phyloP scores from a whole-genome alignment of 1,140 invertebrate genomes.

The Cotesia typhae region DNA sequence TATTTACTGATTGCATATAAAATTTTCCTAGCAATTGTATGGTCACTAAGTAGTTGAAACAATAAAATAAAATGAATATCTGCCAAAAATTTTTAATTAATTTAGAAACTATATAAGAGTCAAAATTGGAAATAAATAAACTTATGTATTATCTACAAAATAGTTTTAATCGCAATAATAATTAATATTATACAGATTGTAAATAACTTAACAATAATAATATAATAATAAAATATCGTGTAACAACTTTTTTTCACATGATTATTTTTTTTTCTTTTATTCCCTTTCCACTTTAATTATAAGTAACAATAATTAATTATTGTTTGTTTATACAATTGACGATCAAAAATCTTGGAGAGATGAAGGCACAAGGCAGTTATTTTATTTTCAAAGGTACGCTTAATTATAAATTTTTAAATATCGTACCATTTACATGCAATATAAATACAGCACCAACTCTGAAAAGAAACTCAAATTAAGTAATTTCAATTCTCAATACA shows the following conservation, averaged over 20 bases:
- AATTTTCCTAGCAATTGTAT: neutral
- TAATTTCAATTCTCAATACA: neutral
- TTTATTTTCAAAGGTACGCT: slow-evolving; percentile 4
- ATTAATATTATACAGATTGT: slow-evolving; percentile 66
- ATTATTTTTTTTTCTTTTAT: slow-evolving; percentile 31
- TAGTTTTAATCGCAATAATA: slow-evolving; percentile 66
- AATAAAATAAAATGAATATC: slow-evolving; percentile 26
- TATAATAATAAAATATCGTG: slow-evolving; percentile 65
- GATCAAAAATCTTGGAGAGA: slow-evolving; percentile 40
- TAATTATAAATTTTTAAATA: neutral
- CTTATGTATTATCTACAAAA: slow-evolving; percentile 64
- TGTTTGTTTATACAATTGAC: slow-evolving; percentile 19
- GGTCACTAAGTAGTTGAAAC: too few relatives aligned
- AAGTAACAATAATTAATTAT: slow-evolving; percentile 23
- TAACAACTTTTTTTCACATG: slow-evolving; percentile 52
- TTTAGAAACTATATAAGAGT: neutral
- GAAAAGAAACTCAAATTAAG: neutral
- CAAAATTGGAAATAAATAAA: slow-evolving; percentile 23
- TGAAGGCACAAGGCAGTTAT: slow-evolving; percentile 56
- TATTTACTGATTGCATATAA: neutral
- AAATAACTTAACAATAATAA: slow-evolving; percentile 65
- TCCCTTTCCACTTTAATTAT: slow-evolving; percentile 37
- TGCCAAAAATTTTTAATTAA: slow-evolving; percentile 35
- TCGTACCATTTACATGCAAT: slow-evolving; percentile 9
- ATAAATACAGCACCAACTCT: neutral